These are phyloP conservation scores for Cenopis cana DNA, from an alignment of 2,888 invertebrate species.

Conservation along the genomic window DNA sequence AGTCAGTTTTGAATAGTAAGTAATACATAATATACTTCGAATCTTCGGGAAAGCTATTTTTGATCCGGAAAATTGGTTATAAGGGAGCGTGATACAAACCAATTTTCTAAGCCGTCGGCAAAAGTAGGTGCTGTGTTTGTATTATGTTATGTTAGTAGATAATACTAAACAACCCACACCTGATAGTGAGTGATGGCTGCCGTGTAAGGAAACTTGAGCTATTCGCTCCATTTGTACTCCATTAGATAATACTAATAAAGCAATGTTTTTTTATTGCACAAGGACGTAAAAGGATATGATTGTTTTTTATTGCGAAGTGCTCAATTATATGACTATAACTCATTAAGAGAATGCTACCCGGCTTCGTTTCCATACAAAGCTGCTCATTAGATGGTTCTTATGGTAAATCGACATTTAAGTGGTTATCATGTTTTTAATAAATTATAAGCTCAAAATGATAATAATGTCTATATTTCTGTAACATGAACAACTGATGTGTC, in stretches of 20 bases:
- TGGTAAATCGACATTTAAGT: not conserved
- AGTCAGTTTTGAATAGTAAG: too few species aligned
- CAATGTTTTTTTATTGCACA: slow-evolving; percentile 16
- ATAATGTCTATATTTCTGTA: not conserved
- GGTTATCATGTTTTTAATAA: not conserved
- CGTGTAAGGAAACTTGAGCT: slow-evolving; percentile 38
- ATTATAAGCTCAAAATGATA: not conserved
- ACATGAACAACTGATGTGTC: too few species aligned
- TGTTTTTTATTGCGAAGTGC: slow-evolving; percentile 32
- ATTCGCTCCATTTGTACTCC: slow-evolving; percentile 33
- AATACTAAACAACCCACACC: slow-evolving; percentile 38
- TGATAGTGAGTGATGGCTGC: slow-evolving; percentile 33
- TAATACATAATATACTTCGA: not conserved
- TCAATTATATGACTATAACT: slow-evolving; percentile 30
- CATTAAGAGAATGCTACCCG: slow-evolving; percentile 29
- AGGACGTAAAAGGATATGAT: slow-evolving; percentile 23
- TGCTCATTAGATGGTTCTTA: not conserved
- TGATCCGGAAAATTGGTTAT: not conserved
- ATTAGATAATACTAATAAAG: slow-evolving; percentile 38
- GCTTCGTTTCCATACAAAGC: slow-evolving; percentile 24
- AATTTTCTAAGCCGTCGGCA: slow-evolving; percentile 3
- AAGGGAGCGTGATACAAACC: not conserved
- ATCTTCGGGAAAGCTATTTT: not conserved
- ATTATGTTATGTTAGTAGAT: slow-evolving; percentile 8
- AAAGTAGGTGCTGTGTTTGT: slow-evolving; percentile 7